Conservation (phyloP, 1,140 invertebrate genomes). For the Zaprionus davidi region DNA sequence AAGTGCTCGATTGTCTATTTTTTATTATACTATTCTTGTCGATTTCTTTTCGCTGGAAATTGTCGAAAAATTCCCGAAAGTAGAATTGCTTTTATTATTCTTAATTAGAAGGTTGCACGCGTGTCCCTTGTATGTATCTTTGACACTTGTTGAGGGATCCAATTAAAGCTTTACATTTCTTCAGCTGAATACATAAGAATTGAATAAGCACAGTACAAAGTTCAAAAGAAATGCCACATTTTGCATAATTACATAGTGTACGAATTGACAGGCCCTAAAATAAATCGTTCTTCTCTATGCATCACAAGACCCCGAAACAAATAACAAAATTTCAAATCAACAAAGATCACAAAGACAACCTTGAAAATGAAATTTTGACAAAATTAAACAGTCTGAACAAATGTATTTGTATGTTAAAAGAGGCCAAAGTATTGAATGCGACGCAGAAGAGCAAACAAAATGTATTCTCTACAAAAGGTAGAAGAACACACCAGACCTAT, state of each 20-base stretch:
- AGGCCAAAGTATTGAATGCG: not conserved
- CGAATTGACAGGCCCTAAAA: constrained; percentile 3
- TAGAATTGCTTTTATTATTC: constrained; percentile 60
- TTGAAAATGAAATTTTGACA: constrained; percentile 37
- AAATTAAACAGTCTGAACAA: constrained; percentile 9
- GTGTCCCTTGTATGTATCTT: constrained; percentile 23
- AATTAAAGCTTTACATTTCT: not conserved
- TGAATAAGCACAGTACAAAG: not conserved
- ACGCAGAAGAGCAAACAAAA: not conserved
- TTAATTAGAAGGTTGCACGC: constrained; percentile 46
- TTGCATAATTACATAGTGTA: not conserved
- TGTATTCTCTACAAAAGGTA: not conserved
- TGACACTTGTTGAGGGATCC: constrained; percentile 1
- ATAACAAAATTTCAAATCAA: constrained; percentile 22
- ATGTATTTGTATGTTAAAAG: constrained; percentile 10
- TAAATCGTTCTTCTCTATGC: not conserved
- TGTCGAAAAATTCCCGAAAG: constrained; percentile 36
- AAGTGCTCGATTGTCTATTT: constrained; percentile 25
- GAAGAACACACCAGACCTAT: not conserved
- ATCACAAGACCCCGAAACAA: constrained; percentile 20
- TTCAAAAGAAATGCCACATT: constrained; percentile 1
- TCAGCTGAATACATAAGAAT: not conserved
- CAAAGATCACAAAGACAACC: constrained; percentile 23
- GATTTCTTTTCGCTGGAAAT: constrained; percentile 34
- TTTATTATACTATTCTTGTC: not conserved